phyloP scores from a whole-genome alignment of 2,888 invertebrate genomes.

The Copidosoma aretas region DNA sequence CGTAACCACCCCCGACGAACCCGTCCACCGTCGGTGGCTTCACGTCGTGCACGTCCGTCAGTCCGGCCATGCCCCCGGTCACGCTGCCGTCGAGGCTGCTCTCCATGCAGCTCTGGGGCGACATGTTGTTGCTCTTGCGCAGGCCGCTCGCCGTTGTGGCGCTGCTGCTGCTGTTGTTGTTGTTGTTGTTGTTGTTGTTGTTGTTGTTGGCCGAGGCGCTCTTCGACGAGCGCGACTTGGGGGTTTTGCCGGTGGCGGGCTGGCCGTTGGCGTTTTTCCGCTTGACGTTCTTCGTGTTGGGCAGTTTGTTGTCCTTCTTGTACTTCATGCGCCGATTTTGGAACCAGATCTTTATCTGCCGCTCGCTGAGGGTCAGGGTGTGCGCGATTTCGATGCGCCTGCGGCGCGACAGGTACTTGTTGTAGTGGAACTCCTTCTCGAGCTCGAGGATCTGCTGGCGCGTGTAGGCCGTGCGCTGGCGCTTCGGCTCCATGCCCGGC shows the following conservation, averaged over 20 bases:
- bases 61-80: conserved; percentile 45
- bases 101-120: conserved; percentile 11
- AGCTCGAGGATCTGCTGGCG: conserved; percentile 96
- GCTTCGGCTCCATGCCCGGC: conserved; percentile 93
- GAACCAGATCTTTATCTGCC: conserved; percentile 91
- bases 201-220: conserved; percentile 69
- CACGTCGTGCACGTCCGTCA: conserved; percentile 55
- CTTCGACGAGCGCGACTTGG: conserved; percentile 48
- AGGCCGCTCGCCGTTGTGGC: conserved; percentile 68
- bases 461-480: conserved; percentile 96
- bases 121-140: conserved; percentile 68
- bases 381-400: conserved; percentile 97
- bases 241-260: conserved; percentile 47
- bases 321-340: conserved; percentile 86
- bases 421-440: conserved; percentile 98
- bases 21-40: conserved; percentile 43
- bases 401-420: conserved; percentile 92
- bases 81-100: conserved; percentile 55
- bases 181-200: conserved; percentile 68
- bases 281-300: conserved; percentile 81
- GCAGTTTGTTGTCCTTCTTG: conserved; percentile 88
- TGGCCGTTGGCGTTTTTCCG: conserved; percentile 66
- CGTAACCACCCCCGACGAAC: conserved; percentile 45
- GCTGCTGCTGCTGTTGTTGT: too few species aligned
- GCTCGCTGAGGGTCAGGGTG: conserved; percentile 88